Base-by-base conservation (phyloP, 2,113 vertebrate genomes). In the Saccopteryx leptura region DNA sequence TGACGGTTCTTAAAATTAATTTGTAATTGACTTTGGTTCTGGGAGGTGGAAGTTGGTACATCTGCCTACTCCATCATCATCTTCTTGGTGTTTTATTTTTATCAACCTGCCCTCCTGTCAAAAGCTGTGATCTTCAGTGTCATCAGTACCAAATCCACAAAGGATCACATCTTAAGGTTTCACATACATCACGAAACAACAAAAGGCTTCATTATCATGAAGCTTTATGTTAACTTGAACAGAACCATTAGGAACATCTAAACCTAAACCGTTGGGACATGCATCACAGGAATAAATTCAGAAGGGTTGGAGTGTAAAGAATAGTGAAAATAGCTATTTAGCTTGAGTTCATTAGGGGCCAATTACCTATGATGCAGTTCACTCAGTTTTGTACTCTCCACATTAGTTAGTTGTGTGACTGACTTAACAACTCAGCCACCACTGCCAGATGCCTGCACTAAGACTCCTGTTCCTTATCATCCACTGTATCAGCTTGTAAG, bases 341-440 rank as follows among this genome's bases (percentile, higher is more conserved):
- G 78, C 78, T 82, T 81, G 72, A 80, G 91, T 89, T 91, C 79
- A 81, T 48, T 84, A 52, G 68, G 10, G 71, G 31, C 76, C 90
- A 82, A 10, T 92, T 96, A 83, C 61, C 83, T 76, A 12, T 82
- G 61, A 33, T 88, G 56, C 58, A 93, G 3, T 71, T 79, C 74
- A 83, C 78, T 91, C 71, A 17, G 39, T 82, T 96, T 94, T 74
- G 76, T 91, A 26, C 82, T 88, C 85, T 88, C 78, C 65, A 72
- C 65, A 12, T 63, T n/a, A 65, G 83, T 90, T 75, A 82, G 74
- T 75, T 65, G 31, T 10, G 58, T 60, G 48, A 91, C 66, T 76
- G 82, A 78, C 60, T 83, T 83, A 31, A 48, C 68, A 87, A 5
- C 19, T 58, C 69, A 3, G 65, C 68, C 46, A n/a, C 58, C 54